Conservation (phyloP, 2,113 vertebrate species). For the Urocolius indicus region DNA sequence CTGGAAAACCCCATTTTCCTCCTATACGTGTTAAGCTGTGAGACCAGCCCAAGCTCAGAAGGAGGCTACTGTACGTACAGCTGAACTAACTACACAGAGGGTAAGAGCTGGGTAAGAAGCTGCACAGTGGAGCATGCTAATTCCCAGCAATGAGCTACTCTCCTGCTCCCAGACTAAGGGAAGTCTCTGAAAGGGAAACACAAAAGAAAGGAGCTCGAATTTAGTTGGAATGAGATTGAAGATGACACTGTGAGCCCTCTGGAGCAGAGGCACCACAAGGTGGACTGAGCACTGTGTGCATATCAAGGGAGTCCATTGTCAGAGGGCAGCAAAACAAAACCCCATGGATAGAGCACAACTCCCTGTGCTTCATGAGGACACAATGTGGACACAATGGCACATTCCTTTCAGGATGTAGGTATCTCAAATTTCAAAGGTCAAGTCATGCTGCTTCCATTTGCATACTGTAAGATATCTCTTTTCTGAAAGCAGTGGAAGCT, state of each 20-base stretch:
- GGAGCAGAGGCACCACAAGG: background rate
- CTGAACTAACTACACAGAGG: rapidly evolving
- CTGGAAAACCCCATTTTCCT: background rate
- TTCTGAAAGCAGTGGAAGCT: background rate
- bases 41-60: background rate
- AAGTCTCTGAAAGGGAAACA: background rate
- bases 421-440: rapidly evolving
- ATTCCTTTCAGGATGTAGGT: background rate
- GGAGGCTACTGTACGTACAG: background rate
- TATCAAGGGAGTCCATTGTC: background rate
- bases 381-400: background rate
- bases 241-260: rapidly evolving
- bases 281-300: background rate
- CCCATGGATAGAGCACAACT: background rate
- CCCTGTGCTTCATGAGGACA: rapidly evolving
- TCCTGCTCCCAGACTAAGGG: background rate
- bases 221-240: background rate
- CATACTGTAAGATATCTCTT: background rate
- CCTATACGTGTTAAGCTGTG: background rate
- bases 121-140: rapidly evolving
- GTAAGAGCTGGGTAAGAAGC: background rate
- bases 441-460: background rate
- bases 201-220: background rate
- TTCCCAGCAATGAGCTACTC: background rate
- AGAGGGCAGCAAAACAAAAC: background rate